Base-by-base conservation (phyloP, 2,888 invertebrate species). In the Iselma pallidipennis region DNA sequence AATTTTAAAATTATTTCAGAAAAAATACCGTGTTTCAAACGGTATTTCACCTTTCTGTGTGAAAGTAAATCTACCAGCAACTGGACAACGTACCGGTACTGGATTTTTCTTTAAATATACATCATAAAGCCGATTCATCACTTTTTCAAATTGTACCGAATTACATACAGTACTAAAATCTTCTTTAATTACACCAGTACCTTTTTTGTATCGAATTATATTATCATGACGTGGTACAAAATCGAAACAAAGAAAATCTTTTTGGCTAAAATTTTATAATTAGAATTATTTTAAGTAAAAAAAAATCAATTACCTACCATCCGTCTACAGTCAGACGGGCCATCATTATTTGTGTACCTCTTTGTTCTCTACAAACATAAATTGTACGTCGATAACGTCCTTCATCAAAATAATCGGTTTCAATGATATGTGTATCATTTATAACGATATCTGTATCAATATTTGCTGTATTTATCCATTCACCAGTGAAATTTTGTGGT, bases 401-500 rank as follows among this genome's bases (percentile, higher is more conserved):
- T 75, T 92, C 93, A 81, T 98, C 97, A 0, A 97, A 96, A 81
- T 94, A 94, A 82, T 94, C 96, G 0, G 94, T 95, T 83, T 97
- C 97, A 71, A 96, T 93, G 33, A 98, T 96, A 77, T 98, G 98
- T 0, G 98, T 98, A 76, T 95, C 94, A 77, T 98, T 98, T 42
- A 98, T 95, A 49, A 88, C 86, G 0, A 96, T 91, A 81, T 96
- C 95, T 0, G 97, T 97, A 80, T 97, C 96, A 68, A 96, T 93
- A 78, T 98, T 97, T 0, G 97, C 97, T 0, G 98, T 97, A 76
- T 98, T 98, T 55, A 97, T 94, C 98, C 98, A 98, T 21, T 92
- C 89, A 0, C 98, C 97, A 0, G 91, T 89, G 81, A 96, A 96
- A 79, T 98, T 97, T 79, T 95, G 92, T 0, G 98, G 96, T 61